phyloP scores from a whole-genome alignment of 30 jellyfish, hydroid and myxozoan genomes.

The Turritopsis dohrnii region DNA sequence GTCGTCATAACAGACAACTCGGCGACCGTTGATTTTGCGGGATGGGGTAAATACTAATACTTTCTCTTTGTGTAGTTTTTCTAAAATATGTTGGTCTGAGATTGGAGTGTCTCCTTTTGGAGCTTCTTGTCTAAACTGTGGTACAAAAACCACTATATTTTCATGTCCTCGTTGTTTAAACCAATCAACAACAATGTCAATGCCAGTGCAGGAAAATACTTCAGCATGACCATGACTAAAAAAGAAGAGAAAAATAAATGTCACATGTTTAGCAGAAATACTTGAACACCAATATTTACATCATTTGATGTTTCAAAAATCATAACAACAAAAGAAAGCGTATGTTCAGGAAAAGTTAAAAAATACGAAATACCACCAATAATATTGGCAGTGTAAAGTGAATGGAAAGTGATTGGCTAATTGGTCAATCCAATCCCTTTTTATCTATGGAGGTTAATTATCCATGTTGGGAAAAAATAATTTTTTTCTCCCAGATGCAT shows the following conservation, averaged over 20 bases:
- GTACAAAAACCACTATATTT: slow-evolving; percentile 74
- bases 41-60: slow-evolving; percentile 82
- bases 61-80: slow-evolving; percentile 56
- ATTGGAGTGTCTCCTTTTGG: slow-evolving; percentile 79
- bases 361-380: no score
- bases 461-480: no score
- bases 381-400: no score
- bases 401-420: no score
- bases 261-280: neutral
- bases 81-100: slow-evolving; percentile 55
- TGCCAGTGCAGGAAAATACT: slow-evolving; percentile 79
- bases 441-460: no score
- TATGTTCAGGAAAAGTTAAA: no score
- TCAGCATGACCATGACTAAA: slow-evolving; percentile 85
- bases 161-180: slow-evolving; percentile 78
- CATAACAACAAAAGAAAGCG: no score
- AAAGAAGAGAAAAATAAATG: neutral
- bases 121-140: slow-evolving; percentile 90
- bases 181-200: slow-evolving; percentile 64
- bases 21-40: slow-evolving; percentile 70
- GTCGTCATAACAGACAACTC: slow-evolving; percentile 89
- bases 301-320: no score
- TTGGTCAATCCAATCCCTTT: no score
- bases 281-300: neutral
- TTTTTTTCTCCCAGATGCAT: no score